Conservation (phyloP, 2,888 invertebrate species). For the Aricia artaxerxes region DNA sequence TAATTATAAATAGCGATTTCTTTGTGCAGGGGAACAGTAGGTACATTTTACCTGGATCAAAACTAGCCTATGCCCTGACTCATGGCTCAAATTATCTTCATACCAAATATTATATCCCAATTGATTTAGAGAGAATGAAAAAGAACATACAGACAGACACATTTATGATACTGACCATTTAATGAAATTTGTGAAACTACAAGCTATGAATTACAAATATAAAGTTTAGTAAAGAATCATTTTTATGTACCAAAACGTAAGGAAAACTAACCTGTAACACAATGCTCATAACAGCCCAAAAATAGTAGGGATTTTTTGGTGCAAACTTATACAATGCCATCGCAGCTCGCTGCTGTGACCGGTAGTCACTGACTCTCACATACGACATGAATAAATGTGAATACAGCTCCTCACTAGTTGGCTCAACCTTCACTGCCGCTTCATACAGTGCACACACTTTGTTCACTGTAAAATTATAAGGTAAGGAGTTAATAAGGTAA, state of each 20-base stretch:
- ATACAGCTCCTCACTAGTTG: constrained; percentile 94
- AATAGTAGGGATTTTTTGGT: constrained; percentile 97
- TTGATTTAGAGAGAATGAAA: too few species aligned
- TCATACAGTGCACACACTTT: constrained; percentile 95
- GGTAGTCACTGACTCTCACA: constrained; percentile 93
- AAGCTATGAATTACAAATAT: neutral
- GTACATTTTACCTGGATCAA: too few species aligned
- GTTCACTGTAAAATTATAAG: constrained; percentile 81
- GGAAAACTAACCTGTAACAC: constrained; percentile 88
- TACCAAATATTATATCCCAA: too few species aligned
- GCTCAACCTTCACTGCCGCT: constrained; percentile 91
- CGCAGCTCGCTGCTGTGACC: constrained; percentile 94
- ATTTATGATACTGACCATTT: too few species aligned
- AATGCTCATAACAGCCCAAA: constrained; percentile 98
- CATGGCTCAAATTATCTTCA: too few species aligned
- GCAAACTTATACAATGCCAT: constrained; percentile 94
- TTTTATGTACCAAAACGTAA: neutral
- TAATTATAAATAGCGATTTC: too few species aligned
- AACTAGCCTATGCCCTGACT: too few species aligned
- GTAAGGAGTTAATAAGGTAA: too few species aligned
- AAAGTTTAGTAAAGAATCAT: too few species aligned
- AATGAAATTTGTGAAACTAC: neutral
- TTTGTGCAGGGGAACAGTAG: too few species aligned
- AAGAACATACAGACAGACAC: too few species aligned
- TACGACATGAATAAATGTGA: constrained; percentile 98